Conservation (phyloP, 2,797 vertebrate genomes). For the Nyctalus aviator region DNA sequence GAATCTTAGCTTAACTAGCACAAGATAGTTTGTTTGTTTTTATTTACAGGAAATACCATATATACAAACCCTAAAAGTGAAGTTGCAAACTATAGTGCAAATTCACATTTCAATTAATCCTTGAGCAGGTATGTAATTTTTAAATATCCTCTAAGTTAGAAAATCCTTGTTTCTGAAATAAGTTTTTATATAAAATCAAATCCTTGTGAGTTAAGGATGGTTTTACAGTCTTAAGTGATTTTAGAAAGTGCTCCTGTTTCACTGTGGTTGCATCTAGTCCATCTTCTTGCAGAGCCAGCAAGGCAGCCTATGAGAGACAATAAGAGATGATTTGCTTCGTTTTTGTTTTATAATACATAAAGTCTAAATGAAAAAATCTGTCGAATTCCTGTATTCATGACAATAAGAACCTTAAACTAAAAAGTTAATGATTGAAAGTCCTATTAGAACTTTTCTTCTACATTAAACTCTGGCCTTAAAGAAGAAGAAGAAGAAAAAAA, state of each 20-base stretch:
- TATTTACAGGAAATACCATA: constrained; percentile 47
- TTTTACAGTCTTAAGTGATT: constrained; percentile 88
- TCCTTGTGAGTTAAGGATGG: constrained; percentile 91
- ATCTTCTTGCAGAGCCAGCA: constrained; percentile 93
- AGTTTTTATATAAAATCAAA: constrained; percentile 89
- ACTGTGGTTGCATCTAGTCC: constrained; percentile 91
- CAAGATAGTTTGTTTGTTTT: neutral
- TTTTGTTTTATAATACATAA: neutral
- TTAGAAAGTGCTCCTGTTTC: constrained; percentile 90
- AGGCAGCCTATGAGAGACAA: constrained; percentile 91
- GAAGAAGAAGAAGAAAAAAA: neutral
- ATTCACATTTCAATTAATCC: constrained; percentile 26
- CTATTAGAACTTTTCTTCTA: neutral
- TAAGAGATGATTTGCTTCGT: neutral
- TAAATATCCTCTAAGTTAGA: constrained; percentile 62
- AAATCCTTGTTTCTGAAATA: constrained; percentile 80
- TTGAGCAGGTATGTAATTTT: neutral
- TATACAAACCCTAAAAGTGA: neutral
- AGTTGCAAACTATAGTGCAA: neutral
- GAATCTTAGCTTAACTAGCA: neutral
- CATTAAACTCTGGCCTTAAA: constrained; percentile 1
- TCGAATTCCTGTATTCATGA: neutral
- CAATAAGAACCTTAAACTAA: neutral
- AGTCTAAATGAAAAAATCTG: neutral
- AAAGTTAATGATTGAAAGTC: neutral